Evolutionary conservation across 2,888 invertebrate genomes (phyloP).

Genomic region (Eutolmus rufibarbis): DNA sequence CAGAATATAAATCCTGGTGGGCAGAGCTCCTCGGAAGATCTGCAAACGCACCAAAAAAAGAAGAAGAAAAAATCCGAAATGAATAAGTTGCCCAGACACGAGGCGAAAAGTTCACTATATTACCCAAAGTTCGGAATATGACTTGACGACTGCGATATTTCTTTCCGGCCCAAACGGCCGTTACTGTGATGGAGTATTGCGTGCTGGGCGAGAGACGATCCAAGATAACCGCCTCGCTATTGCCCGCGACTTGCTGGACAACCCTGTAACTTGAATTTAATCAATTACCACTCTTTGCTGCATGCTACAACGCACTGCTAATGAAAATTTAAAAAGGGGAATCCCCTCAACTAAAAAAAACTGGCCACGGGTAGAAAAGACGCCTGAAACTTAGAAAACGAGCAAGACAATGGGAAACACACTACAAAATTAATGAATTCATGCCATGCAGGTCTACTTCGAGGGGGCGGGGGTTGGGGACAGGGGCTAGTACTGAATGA

Average conservation of each 20-base stretch:
- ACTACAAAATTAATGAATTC: constrained; percentile 30
- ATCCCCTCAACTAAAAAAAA: not conserved
- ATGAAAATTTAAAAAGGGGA: constrained; percentile 16
- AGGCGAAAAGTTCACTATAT: constrained; percentile 49
- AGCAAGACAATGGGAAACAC: not conserved
- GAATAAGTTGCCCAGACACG: constrained; percentile 50
- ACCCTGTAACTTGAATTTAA: constrained; percentile 89
- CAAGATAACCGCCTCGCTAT: constrained; percentile 84
- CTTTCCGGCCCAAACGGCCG: constrained; percentile 82
- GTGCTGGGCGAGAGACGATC: constrained; percentile 84
- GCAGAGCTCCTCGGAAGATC: constrained; percentile 81
- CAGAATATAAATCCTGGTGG: constrained; percentile 70
- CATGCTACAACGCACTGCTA: constrained; percentile 39
- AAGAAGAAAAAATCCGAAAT: not conserved
- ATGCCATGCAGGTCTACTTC: constrained; percentile 11
- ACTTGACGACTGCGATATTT: constrained; percentile 86
- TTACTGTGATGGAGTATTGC: constrained; percentile 86
- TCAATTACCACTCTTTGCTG: constrained; percentile 65
- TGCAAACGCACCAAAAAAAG: constrained; percentile 52
- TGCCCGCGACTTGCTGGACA: constrained; percentile 88
- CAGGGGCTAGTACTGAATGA: not conserved
- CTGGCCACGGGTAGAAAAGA: not conserved
- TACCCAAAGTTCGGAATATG: constrained; percentile 89
- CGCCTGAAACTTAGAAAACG: not conserved
- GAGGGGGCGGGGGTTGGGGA: not conserved